Evolutionary conservation across 2,797 vertebrate species (phyloP), one percentile per base, ranked within the genome.

Genomic region (Synaphobranchus kaupii): DNA sequence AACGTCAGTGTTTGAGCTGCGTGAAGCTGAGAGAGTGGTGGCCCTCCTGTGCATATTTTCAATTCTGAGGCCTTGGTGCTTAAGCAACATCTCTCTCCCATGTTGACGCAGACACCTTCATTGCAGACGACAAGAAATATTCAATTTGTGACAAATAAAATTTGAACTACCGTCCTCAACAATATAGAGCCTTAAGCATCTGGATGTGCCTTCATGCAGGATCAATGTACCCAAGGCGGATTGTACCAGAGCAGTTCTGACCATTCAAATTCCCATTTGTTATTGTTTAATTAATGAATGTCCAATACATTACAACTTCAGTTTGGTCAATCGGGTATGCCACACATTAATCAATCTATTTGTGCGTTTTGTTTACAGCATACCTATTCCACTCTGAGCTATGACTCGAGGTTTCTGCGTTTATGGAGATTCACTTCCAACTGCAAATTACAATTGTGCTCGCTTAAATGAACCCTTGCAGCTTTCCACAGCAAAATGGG

Each of bases 361-460:
- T n/a, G 9, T n/a, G 9, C 2, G 10, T 8, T 48, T 25, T 12
- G 9, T 12, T 6, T 39, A 50, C 25, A 13, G 50, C 44, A 10
- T n/a, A 25, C 20, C 15, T 80, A 80, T 48, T 22, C 78, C 25
- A 20, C 73, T 47, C 13, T 39, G 28, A 71, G 68, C 68, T 8
- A n/a, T 13, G 9, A 15, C 15, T 39, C 12, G 0, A 20, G 4
- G 73, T 44, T n/a, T 8, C 44, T n/a, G 9, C 4, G 44, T 81
- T 50, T 81, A 48, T 81, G 78, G 78, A 81, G 78, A 81, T 22
- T 25, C n/a, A 81, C 47, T 20, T 47, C 73, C 78, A 3, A 81
- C 25, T 50, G 78, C 78, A 81, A 50, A 81, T 81, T 81, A 47
- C 78, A 47, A 12, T n/a, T 81, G 78, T 50, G 44, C 78, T 50